Base-by-base conservation (phyloP, 2,113 vertebrate genomes). In the Albula goreensis region DNA sequence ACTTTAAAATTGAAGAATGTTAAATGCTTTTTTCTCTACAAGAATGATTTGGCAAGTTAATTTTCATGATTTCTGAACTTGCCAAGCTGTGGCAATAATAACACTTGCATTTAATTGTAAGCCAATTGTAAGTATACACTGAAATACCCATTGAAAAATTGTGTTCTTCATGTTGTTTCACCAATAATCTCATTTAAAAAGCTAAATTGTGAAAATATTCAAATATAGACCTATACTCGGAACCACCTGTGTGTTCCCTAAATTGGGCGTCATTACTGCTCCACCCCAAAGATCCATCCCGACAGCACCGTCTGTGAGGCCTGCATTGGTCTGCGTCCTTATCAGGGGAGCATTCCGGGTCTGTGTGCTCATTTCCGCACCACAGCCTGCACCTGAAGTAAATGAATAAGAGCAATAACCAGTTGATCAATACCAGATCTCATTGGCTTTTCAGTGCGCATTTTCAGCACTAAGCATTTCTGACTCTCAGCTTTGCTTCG, bases 401-500 rank as follows among this genome's bases (percentile, higher is more conserved):
- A 86, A 82, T 82, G 88, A 87, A 92, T 91, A 90, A 92, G 89
- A 86, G 85, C 86, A 86, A 90, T 89, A 90, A 94, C 91, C 87
- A 88, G 88, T 85, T 82, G 85, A 94, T 94, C 92, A 89, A 93
- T 94, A 92, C 8, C 41, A 82, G 78, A 81, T 80, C 88, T 91
- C 89, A 85, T 85, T 90, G 90, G 83, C 85, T 89, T 90, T 93
- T 92, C 89, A 56, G 78, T 83, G 86, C 31, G 84, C 22, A 0
- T 78, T 90, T 89, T 88, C 84, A 83, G 92, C 89, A 86, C 41
- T 87, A 89, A 88, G 92, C 91, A 88, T 84, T 91, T 85, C 90
- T 88, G 90, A 89, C 90, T 90, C 90, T 86, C 91, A 89, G 93
- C 89, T 89, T 91, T 88, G 90, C 85, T 89, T 92, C 89, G 87